Conservation (phyloP, 2,888 invertebrate genomes). For the Coleophora deauratella region DNA sequence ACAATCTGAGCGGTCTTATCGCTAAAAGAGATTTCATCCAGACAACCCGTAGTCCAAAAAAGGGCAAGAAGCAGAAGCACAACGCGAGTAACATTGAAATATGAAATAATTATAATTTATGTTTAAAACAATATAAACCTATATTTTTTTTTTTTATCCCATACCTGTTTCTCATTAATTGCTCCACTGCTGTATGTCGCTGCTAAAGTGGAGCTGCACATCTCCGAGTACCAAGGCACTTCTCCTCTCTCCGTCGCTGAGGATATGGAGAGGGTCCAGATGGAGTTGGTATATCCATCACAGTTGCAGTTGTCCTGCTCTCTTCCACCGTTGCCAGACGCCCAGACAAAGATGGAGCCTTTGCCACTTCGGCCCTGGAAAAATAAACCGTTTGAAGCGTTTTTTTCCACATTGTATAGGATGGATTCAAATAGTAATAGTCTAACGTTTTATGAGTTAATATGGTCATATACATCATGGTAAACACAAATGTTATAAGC, state of each 20-base stretch:
- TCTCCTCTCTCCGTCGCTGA: slow-evolving; percentile 94
- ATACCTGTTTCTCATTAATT: slow-evolving; percentile 87
- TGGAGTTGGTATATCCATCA: slow-evolving; percentile 99
- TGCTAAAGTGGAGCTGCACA: slow-evolving; percentile 97
- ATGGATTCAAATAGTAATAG: too few relatives aligned
- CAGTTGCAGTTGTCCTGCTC: slow-evolving; percentile 99
- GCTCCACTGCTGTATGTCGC: slow-evolving; percentile 98
- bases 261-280: slow-evolving; percentile 98
- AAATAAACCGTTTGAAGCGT: slow-evolving; percentile 9
- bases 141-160: too few relatives aligned
- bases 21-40: too few relatives aligned
- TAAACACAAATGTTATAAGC: too few relatives aligned
- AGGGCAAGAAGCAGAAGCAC: too few relatives aligned
- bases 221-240: slow-evolving; percentile 98
- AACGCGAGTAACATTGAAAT: too few relatives aligned
- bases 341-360: slow-evolving; percentile 99
- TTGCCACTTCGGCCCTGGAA: slow-evolving; percentile 89
- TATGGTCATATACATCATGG: too few relatives aligned
- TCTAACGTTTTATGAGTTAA: too few relatives aligned
- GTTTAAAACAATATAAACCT: too few relatives aligned
- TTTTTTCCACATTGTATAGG: background rate
- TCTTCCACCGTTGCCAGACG: slow-evolving; percentile 97
- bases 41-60: too few relatives aligned
- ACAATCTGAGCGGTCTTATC: too few relatives aligned
- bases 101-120: too few relatives aligned